phyloP scores from a whole-genome alignment of 2,888 invertebrate genomes.

The Octodonta nipae region DNA sequence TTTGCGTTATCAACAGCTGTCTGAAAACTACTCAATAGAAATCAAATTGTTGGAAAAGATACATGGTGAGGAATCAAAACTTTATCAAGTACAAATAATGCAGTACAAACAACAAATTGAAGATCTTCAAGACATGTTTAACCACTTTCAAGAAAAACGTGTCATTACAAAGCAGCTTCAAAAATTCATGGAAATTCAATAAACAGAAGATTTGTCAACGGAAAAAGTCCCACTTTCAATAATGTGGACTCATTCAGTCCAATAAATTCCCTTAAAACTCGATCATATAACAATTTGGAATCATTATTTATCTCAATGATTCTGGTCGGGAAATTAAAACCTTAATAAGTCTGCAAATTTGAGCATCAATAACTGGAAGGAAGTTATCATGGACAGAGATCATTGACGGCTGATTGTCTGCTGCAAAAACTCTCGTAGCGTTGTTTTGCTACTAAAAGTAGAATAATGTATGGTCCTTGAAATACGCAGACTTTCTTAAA shows the following conservation, averaged over 20 bases:
- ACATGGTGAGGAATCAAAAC: constrained; percentile 60
- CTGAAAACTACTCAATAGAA: constrained; percentile 49
- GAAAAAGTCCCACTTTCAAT: constrained; percentile 22
- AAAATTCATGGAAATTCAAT: constrained; percentile 61
- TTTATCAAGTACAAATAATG: constrained; percentile 56
- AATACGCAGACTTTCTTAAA: too few relatives aligned
- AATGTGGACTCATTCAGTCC: constrained; percentile 9
- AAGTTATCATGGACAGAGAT: too few relatives aligned
- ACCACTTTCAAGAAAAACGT: constrained; percentile 34
- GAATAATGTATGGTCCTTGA: too few relatives aligned
- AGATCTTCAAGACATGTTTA: constrained; percentile 46
- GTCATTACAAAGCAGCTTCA: constrained; percentile 54
- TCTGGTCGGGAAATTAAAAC: too few relatives aligned
- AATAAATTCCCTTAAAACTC: constrained; percentile 25
- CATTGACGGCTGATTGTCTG: too few relatives aligned
- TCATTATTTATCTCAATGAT: too few relatives aligned
- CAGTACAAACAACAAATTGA: constrained; percentile 56
- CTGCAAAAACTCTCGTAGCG: too few relatives aligned
- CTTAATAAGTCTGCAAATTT: too few relatives aligned
- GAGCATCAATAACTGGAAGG: too few relatives aligned
- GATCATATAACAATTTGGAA: constrained; percentile 13
- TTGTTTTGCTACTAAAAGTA: too few relatives aligned
- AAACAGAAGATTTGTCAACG: constrained; percentile 56
- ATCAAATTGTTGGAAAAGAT: constrained; percentile 65
- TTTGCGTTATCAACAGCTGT: constrained; percentile 56